phyloP scores from a whole-genome alignment of 1,140 invertebrate genomes.

The Gonatopus flavifemur region DNA sequence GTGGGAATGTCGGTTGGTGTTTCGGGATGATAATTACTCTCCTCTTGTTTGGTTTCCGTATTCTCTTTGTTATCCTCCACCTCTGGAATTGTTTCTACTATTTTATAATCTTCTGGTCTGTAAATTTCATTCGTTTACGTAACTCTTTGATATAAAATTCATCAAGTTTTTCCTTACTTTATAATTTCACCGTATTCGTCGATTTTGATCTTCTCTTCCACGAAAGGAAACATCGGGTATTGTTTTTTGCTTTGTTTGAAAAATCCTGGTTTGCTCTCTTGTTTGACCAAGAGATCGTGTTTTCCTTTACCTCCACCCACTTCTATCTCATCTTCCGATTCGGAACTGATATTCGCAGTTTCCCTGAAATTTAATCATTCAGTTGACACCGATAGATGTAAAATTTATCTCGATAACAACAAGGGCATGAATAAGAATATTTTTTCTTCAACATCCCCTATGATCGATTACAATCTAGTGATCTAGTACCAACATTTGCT shows the following conservation, averaged over 20 bases:
- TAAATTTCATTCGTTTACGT: constrained; percentile 13
- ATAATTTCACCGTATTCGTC: constrained; percentile 97
- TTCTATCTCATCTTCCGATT: constrained; percentile 86
- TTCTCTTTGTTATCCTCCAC: constrained; percentile 79
- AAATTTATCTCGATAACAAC: not conserved
- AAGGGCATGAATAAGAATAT: not conserved
- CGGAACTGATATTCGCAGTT: constrained; percentile 72
- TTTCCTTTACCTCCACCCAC: constrained; percentile 75
- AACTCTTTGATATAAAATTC: not conserved
- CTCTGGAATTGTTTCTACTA: constrained; percentile 67
- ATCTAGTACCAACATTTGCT: constrained; percentile 55
- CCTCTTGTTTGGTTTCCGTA: constrained; percentile 65
- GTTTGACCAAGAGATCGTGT: constrained; percentile 88
- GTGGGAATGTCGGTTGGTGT: constrained; percentile 78
- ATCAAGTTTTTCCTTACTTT: constrained; percentile 45
- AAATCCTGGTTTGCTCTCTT: constrained; percentile 76
- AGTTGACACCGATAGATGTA: constrained; percentile 7
- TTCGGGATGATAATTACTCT: constrained; percentile 58
- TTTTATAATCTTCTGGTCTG: constrained; percentile 85
- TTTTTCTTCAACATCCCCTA: too few species aligned
- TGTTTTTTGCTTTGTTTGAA: constrained; percentile 93
- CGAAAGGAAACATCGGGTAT: constrained; percentile 95
- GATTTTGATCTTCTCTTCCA: constrained; percentile 89
- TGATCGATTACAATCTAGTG: too few species aligned
- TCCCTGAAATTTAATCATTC: constrained; percentile 54